A percentile compares a stretch with the other conserved stretches of the same genome.
These are phyloP conservation scores for Drosophila anomalata DNA, from an alignment of 2,888 invertebrate species.

Conservation along the genomic window DNA sequence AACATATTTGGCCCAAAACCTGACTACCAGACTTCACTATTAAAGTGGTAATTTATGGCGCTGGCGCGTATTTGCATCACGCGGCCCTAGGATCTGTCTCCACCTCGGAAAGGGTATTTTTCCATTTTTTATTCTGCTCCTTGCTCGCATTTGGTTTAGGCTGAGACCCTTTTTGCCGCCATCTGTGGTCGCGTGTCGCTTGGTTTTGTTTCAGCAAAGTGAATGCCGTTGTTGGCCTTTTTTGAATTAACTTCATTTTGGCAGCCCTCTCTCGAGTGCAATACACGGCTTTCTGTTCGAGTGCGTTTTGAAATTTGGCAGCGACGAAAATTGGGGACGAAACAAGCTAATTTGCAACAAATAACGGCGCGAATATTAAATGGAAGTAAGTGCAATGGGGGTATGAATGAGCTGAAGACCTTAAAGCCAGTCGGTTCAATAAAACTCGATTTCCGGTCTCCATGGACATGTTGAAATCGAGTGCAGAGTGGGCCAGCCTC, in stretches of 20 bases:
- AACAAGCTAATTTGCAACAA: conserved; percentile 2
- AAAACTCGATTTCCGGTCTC: conserved; percentile 60
- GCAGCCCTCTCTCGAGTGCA: conserved; percentile 14
- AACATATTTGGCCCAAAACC: background rate
- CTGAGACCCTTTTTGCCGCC: conserved; percentile 47
- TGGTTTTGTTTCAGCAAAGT: conserved; percentile 52
- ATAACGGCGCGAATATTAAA: background rate
- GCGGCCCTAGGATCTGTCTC: background rate
- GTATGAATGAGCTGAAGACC: background rate
- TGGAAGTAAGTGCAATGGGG: background rate
- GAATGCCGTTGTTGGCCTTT: conserved; percentile 47
- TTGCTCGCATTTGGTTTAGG: conserved; percentile 39
- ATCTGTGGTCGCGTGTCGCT: conserved; percentile 64
- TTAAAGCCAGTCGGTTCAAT: conserved; percentile 37
- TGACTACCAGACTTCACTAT: background rate
- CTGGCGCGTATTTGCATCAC: background rate
- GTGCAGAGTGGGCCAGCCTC: conserved; percentile 17
- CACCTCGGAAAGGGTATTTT: conserved; percentile 16
- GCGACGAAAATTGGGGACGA: background rate
- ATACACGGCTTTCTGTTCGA: conserved; percentile 1
- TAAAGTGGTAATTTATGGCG: background rate
- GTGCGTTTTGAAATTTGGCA: conserved; percentile 3
- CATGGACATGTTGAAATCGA: conserved; percentile 77
- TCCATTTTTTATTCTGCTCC: conserved; percentile 54
- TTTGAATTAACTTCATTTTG: conserved; percentile 32